Base-by-base conservation (phyloP, 2,888 invertebrate genomes). In the Strigamia maritima region DNA sequence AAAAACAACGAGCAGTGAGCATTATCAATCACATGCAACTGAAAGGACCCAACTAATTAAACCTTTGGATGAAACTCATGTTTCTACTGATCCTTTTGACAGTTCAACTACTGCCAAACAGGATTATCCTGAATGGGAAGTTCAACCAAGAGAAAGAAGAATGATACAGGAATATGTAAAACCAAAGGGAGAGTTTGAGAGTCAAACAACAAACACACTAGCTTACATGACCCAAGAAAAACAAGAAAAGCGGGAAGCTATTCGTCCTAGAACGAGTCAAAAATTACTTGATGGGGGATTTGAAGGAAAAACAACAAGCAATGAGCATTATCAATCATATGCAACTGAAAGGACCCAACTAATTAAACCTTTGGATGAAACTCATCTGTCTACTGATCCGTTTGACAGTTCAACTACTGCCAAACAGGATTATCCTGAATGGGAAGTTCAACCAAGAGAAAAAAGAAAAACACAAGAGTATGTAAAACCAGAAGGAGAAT, bases 161-260 rank as follows among this genome's bases (percentile, higher is more conserved):
- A 22, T 19, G 22, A 22, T 1, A 60, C 10, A 60, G 60, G 54
- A 49, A 19, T 77, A 77, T 28, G 35, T 77, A 12, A 24, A 35
- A 54, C 77, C 77, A 60, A 60, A 77, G 3, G 77, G 77, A n/a
- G 49, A 77, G 10, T 26, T 77, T n/a, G 44, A 77, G 1, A 22
- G 22, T 14, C 40, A 12, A 22, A 77, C 77, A 28, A 77, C 77
- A 83, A 85, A 86, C 16, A 31, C 28, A 31, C 14, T 35, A 24
- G 40, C 38, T 6, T 76, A 12, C 22, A 12, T 44, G 8, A 24
- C 31, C 10, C 70, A 26, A 10, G 35, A 16, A 24, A 31, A 12
- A 8, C 2, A 44, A 3, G 75, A 75, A 35, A 28, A 24, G 22
- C 7, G 24, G 22, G 28, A 28, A 75, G 75, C 75, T n/a, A 24